These are phyloP conservation scores for Dione vanillae DNA, from an alignment of 2,888 invertebrate genomes.

Conservation along the genomic window DNA sequence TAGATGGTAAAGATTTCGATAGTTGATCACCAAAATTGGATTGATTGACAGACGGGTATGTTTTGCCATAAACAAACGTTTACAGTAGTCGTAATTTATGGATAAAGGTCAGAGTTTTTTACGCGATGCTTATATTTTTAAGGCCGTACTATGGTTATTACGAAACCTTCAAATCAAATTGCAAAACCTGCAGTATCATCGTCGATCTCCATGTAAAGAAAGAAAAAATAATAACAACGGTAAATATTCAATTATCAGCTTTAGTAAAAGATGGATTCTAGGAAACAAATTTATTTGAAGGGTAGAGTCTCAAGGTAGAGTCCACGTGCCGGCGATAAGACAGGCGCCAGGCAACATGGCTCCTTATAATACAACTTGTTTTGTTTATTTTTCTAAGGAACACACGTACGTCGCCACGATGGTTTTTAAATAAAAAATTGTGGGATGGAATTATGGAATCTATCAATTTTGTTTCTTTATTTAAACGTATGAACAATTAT, in stretches of 20 bases:
- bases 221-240: not conserved
- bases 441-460: slow-evolving; percentile 57
- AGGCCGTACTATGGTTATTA: slow-evolving; percentile 21
- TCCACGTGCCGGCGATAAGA: slow-evolving; percentile 73
- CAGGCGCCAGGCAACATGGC: slow-evolving; percentile 68
- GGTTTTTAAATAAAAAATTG: slow-evolving; percentile 60
- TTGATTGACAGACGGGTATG: slow-evolving; percentile 71
- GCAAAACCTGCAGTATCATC: slow-evolving; percentile 13
- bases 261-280: slow-evolving; percentile 55
- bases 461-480: too few species aligned
- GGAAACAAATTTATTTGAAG: slow-evolving; percentile 61
- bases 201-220: not conserved
- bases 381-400: slow-evolving; percentile 55
- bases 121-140: slow-evolving; percentile 14
- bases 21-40: slow-evolving; percentile 66
- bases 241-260: not conserved
- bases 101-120: slow-evolving; percentile 46
- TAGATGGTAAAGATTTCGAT: slow-evolving; percentile 70
- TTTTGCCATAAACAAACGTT: slow-evolving; percentile 67
- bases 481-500: too few species aligned
- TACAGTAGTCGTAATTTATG: slow-evolving; percentile 52
- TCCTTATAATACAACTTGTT: slow-evolving; percentile 56
- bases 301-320: slow-evolving; percentile 60
- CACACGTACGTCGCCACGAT: slow-evolving; percentile 62
- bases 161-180: slow-evolving; percentile 29